Percentiles rank a stretch among this genome's conserved stretches.
These are phyloP conservation scores for Mesitornis unicolor DNA, from an alignment of 2,113 vertebrate species.

Conservation along the genomic window DNA sequence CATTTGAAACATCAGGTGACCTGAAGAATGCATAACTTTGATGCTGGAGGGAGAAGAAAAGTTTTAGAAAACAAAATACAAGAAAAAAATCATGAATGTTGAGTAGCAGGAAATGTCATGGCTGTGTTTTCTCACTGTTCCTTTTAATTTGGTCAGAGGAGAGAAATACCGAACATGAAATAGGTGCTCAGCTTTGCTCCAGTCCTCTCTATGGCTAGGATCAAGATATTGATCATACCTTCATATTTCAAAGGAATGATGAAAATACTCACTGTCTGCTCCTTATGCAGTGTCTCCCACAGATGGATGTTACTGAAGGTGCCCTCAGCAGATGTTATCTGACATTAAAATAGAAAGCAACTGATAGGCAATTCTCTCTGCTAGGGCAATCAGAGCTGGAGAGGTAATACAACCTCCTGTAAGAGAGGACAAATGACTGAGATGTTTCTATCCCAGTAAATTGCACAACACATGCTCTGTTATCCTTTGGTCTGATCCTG, in stretches of 20 bases:
- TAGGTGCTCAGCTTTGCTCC: neutral
- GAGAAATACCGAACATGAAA: neutral
- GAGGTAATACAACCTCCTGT: neutral
- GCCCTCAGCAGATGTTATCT: neutral
- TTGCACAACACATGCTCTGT: neutral
- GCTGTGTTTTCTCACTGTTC: neutral
- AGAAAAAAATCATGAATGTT: neutral
- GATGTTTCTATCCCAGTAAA: neutral
- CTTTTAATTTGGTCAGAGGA: neutral
- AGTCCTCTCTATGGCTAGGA: neutral
- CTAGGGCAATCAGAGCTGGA: neutral
- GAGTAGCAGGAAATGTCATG: neutral
- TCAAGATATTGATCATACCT: neutral
- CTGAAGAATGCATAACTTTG: neutral
- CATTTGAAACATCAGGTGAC: neutral
- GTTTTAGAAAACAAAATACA: neutral
- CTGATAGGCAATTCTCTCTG: neutral
- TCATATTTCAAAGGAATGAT: neutral
- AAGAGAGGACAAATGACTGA: neutral
- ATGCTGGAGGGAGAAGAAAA: neutral
- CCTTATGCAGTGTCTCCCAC: neutral
- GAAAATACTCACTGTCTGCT: neutral
- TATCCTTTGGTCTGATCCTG: neutral
- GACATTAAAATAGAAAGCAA: neutral
- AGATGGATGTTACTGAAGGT: neutral